Percentiles rank a stretch among this genome's conserved stretches.
These are phyloP conservation scores for Zoanthus sociatus DNA, from an alignment of 92 coral and sea anemone genomes.

Conservation along the genomic window DNA sequence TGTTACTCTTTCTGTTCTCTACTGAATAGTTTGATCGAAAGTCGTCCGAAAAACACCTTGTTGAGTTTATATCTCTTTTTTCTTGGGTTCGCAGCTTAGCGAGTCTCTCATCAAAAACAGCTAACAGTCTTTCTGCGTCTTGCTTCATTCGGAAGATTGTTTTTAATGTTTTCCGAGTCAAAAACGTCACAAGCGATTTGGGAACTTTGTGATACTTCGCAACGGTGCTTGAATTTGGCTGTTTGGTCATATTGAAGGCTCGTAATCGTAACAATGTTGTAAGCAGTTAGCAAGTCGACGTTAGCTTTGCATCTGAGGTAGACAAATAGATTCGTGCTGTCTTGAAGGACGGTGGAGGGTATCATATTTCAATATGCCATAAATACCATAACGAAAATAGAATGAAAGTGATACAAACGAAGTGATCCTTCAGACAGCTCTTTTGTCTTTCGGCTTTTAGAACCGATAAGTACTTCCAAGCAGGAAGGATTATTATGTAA, in stretches of 20 bases:
- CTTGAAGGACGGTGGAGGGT: not conserved
- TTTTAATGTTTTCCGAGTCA: conserved; percentile 27
- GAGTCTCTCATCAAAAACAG: not conserved
- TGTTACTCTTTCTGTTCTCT: not conserved
- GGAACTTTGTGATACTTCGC: conserved; percentile 28
- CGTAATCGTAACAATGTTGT: not conserved
- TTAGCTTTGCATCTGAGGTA: not conserved
- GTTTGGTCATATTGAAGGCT: not conserved
- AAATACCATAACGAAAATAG: conserved; percentile 9
- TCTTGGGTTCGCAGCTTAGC: not conserved
- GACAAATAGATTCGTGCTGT: not conserved
- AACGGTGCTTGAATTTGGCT: not conserved
- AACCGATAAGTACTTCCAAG: not conserved
- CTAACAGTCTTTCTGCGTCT: conserved; percentile 6
- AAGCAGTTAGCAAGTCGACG: not conserved
- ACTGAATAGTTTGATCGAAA: not conserved
- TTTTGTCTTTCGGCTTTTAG: not conserved
- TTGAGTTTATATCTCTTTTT: not conserved
- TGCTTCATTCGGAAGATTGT: conserved; percentile 29
- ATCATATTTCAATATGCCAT: conserved; percentile 15
- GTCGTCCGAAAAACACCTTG: not conserved
- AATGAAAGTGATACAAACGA: not conserved
- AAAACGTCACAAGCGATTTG: conserved; percentile 4
- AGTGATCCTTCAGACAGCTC: not conserved
- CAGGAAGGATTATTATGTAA: too few species aligned